Conservation (phyloP, 1,140 invertebrate genomes). For the Eueides isabella region DNA sequence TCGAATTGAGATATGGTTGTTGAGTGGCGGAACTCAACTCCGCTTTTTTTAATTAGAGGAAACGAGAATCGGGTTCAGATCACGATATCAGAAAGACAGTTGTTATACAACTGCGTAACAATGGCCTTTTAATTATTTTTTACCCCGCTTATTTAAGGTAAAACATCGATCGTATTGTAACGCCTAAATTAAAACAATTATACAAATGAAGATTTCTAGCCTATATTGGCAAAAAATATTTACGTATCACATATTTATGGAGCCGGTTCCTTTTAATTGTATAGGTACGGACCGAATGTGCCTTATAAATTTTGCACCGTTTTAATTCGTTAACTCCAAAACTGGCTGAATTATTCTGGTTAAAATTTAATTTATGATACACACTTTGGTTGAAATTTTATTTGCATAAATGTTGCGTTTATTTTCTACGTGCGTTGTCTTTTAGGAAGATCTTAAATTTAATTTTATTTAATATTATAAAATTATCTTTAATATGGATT, state of each 20-base stretch:
- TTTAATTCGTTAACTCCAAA: constrained; percentile 40
- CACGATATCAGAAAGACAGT: too few relatives aligned
- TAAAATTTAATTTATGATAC: constrained; percentile 44
- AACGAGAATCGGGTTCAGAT: too few relatives aligned
- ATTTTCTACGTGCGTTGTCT: not conserved
- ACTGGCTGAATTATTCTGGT: constrained; percentile 37
- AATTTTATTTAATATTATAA: not conserved
- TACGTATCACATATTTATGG: constrained; percentile 7
- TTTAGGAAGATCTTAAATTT: not conserved
- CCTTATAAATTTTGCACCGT: constrained; percentile 39
- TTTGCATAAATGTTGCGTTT: constrained; percentile 28
- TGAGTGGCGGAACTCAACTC: not conserved
- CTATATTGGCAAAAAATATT: not conserved
- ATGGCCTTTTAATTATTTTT: too few relatives aligned
- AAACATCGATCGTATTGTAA: not conserved
- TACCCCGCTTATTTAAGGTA: not conserved
- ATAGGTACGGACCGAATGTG: constrained; percentile 36
- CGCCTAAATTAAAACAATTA: not conserved
- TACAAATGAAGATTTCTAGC: not conserved
- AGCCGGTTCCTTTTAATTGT: constrained; percentile 24
- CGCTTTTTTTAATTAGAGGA: not conserved
- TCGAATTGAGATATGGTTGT: not conserved
- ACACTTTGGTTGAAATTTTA: constrained; percentile 27
- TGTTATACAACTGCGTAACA: too few relatives aligned
- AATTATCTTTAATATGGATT: too few relatives aligned